A percentile compares a stretch with the other conserved stretches of the same genome.
These are phyloP conservation scores for Lithophane ornitopus DNA, from an alignment of 2,888 invertebrate species.

Conservation along the genomic window DNA sequence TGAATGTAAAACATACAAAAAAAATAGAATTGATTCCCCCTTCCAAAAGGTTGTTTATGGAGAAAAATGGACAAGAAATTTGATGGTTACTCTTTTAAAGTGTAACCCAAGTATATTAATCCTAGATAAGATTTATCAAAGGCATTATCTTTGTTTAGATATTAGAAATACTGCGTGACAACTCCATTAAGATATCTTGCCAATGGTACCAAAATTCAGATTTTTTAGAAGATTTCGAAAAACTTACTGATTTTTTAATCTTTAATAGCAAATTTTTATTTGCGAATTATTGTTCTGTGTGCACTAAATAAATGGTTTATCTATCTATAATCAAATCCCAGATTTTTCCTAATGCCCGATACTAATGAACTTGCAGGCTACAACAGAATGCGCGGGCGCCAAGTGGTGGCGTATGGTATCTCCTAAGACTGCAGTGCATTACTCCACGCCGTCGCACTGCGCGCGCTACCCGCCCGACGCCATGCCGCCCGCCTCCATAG, in stretches of 20 bases:
- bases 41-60: neutral
- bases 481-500: constrained; percentile 48
- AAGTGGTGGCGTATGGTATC: constrained; percentile 92
- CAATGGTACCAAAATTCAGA: neutral
- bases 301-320: neutral
- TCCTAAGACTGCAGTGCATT: constrained; percentile 91
- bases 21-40: too few relatives aligned
- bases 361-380: constrained; percentile 81
- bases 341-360: neutral
- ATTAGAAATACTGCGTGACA: neutral
- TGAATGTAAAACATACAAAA: neutral
- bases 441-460: constrained; percentile 93
- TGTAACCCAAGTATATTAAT: neutral
- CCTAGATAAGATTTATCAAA: neutral
- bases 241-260: neutral
- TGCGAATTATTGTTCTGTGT: neutral
- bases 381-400: constrained; percentile 87
- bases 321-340: neutral
- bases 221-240: neutral
- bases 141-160: neutral
- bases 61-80: neutral
- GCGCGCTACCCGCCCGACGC: constrained; percentile 90
- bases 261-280: neutral
- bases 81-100: neutral
- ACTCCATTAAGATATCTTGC: neutral